Evolutionary conservation across 2,797 vertebrate genomes (phyloP), one percentile per base, ranked within the genome.

Genomic region (Sus cebifrons): DNA sequence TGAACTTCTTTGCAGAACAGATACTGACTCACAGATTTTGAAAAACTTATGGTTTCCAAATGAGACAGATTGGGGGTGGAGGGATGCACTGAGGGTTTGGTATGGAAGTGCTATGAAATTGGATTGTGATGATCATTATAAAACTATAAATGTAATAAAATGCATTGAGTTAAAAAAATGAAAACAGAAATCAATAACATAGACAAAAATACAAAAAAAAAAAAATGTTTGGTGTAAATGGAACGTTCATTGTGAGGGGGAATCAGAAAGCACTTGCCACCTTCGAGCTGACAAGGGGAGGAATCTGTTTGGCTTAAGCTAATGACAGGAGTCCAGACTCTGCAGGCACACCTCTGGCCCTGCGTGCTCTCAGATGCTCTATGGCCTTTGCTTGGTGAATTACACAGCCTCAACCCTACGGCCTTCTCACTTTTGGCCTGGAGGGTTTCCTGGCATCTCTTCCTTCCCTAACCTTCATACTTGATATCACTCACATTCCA

Each of bases 321-420:
- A 18, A 17, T 65, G 23, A 52, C 4, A 14, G 29, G 67, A 2
- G 12, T 36, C 32, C 27, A 49, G 65, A 3, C 32, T 18, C 14
- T 1, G 0, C 8, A 44, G 23, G 12, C 65, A 11, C 64, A 11
- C 3, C 2, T 21, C 25, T 81, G 75, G 2, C 5, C 64, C 18
- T 44, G 10, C 32, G 14, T 15, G 75, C 32, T 21, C 18, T 15
- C 52, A 21, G 49, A 15, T 1, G 2, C 17, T 40, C 64, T 68
- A 49, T 56, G 49, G 14, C n/a, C 62, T 89, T 29, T 16, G 9
- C 23, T 29, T 29, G 12, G 52, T 29, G 64, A 25, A 32, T 49
- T 21, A 3, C 7, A 29, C 32, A 4, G 1, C 23, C 60, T 44
- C 11, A 0, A 21, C 60, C 6, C n/a, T n/a, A n/a, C 14, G 29